These are phyloP conservation scores for Chondrilla cf. caribensis DNA, from an alignment of 37 sponge, comb jelly and placozoan genomes.

Conservation along the genomic window DNA sequence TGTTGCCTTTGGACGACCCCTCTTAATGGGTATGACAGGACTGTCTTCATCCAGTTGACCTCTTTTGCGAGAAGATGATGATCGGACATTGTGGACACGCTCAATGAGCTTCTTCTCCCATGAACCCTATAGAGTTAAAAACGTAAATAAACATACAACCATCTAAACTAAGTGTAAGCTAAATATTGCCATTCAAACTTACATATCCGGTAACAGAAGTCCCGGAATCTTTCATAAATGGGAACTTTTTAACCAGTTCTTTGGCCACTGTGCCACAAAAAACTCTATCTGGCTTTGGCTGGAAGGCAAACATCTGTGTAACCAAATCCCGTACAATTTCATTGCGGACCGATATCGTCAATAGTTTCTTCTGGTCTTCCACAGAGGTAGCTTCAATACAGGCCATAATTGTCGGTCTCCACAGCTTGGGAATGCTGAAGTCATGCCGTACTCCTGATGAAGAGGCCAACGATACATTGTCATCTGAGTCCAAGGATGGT, in stretches of 20 bases:
- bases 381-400: not conserved
- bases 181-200: not conserved
- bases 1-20: not conserved
- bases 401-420: conserved; percentile 23
- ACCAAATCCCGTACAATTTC: conserved; percentile 14
- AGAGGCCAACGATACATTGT: conserved; percentile 13
- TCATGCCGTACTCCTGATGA: conserved; percentile 11
- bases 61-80: not conserved
- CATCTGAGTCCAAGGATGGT: conserved; percentile 19
- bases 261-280: conserved; percentile 29
- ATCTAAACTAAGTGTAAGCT: not conserved
- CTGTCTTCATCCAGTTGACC: conserved; percentile 11
- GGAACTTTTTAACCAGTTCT: conserved; percentile 30
- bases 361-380: not conserved
- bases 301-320: conserved; percentile 20
- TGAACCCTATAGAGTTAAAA: conserved; percentile 22
- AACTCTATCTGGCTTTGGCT: conserved; percentile 22
- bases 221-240: conserved; percentile 34
- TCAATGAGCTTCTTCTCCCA: conserved; percentile 38
- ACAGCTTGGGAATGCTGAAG: conserved; percentile 25
- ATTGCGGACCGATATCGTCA: not conserved
- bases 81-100: conserved; percentile 28
- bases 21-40: not conserved
- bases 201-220: conserved; percentile 29
- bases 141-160: not conserved